Conservation (phyloP, 2,797 vertebrate genomes). For the Eleutherodactylus coqui region DNA sequence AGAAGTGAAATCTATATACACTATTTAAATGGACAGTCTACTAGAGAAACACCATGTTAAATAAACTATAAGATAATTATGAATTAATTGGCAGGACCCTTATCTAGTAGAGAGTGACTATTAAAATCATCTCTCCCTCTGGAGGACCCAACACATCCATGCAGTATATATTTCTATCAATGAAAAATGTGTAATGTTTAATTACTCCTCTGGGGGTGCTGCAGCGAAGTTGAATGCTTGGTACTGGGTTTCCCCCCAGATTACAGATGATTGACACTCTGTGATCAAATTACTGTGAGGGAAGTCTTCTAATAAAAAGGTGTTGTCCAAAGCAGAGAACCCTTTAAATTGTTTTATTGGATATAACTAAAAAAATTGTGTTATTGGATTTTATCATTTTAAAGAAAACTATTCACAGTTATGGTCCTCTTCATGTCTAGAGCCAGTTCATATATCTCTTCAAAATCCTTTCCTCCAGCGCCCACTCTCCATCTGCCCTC, state of each 20-base stretch:
- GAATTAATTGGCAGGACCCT: no score
- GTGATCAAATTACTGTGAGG: neutral
- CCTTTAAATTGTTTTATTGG: neutral
- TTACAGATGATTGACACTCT: neutral
- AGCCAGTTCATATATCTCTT: neutral
- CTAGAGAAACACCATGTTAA: no score
- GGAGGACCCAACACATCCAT: no score
- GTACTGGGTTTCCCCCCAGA: neutral
- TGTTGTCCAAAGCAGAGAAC: neutral
- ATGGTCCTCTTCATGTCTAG: no score
- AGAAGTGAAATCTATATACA: no score
- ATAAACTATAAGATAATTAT: no score
- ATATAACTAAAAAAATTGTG: neutral
- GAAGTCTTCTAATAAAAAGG: no score
- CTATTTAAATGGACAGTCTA: no score
- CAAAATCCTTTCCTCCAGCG: neutral
- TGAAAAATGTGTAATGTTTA: neutral
- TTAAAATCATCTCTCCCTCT: no score
- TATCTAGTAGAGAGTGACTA: no score
- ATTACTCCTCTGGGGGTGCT: neutral
- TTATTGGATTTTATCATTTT: neutral
- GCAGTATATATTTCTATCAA: no score
- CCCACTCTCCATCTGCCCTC: slow-evolving; percentile 19
- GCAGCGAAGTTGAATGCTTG: neutral
- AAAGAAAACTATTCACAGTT: no score